A percentile compares a stretch with the other conserved stretches of the same genome.
Conservation (phyloP, 2,113 vertebrate genomes). For the Mastomys natalensis region DNA sequence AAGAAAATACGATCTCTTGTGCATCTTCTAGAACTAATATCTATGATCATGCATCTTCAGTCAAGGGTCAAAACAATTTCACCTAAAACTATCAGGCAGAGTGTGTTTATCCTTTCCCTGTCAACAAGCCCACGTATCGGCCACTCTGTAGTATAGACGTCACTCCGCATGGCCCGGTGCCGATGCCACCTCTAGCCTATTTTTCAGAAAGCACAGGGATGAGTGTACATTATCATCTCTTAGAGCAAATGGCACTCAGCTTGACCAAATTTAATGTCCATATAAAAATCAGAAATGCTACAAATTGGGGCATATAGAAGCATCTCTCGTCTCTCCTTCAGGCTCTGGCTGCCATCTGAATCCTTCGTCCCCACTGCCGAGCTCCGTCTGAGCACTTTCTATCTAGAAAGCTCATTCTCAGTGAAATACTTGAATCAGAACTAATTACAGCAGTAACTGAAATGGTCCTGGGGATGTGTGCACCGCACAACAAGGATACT, state of each 20-base stretch:
- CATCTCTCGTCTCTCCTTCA: constrained; percentile 51
- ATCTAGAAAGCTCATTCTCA: constrained; percentile 71
- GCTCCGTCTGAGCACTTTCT: constrained; percentile 65
- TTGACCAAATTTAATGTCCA: constrained; percentile 68
- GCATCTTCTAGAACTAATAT: background rate
- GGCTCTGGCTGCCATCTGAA: constrained; percentile 62
- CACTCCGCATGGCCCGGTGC: accelerated
- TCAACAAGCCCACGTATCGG: background rate
- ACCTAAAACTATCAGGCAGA: background rate
- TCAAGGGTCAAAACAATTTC: background rate
- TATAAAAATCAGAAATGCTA: constrained; percentile 74
- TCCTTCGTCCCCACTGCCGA: constrained; percentile 16
- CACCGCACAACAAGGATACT: constrained; percentile 16
- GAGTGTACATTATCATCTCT: constrained; percentile 52
- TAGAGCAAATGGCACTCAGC: constrained; percentile 67
- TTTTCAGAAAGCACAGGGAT: constrained; percentile 20
- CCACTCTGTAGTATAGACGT: accelerated
- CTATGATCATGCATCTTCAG: background rate
- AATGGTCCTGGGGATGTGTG: constrained; percentile 57
- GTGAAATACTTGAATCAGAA: constrained; percentile 72
- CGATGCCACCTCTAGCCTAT: background rate
- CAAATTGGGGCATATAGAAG: constrained; percentile 47
- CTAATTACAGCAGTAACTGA: constrained; percentile 74
- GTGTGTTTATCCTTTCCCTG: background rate
- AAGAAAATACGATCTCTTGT: background rate